A percentile compares a stretch with the other conserved stretches of the same genome.
Evolutionary conservation across 2,888 invertebrate genomes (phyloP).

Genomic region (Neria commutata): DNA sequence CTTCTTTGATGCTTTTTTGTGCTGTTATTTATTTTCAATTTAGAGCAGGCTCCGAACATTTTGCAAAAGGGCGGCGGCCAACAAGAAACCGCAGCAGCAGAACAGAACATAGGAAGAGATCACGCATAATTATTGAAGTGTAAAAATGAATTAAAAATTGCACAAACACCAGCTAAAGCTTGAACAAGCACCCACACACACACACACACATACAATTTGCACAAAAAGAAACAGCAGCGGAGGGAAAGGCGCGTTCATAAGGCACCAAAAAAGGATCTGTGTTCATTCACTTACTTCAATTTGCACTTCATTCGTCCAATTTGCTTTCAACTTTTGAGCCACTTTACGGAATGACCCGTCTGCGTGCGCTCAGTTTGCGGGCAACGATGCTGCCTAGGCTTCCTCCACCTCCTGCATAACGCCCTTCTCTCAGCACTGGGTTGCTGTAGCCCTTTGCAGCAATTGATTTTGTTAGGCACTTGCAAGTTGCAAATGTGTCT

Average conservation of each 20-base stretch:
- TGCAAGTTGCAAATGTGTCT: neutral
- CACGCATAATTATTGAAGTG: conserved; percentile 27
- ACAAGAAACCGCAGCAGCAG: neutral
- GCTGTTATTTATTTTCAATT: too few species aligned
- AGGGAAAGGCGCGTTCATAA: neutral
- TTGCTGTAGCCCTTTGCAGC: neutral
- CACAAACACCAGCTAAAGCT: conserved; percentile 13
- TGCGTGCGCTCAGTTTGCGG: neutral
- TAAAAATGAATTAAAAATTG: conserved; percentile 29
- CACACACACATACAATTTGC: neutral
- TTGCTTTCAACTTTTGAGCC: conserved; percentile 9
- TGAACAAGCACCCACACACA: neutral
- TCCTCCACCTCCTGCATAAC: neutral
- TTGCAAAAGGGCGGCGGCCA: too few species aligned
- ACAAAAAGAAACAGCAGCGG: neutral
- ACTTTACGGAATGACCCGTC: neutral
- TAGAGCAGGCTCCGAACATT: too few species aligned
- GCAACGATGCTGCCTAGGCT: too few species aligned
- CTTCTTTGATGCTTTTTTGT: neutral
- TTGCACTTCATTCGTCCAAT: conserved; percentile 26
- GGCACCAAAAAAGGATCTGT: neutral
- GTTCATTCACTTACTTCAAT: conserved; percentile 15
- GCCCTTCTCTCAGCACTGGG: neutral
- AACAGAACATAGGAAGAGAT: neutral
- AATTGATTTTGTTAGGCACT: neutral